Evolutionary conservation across 2,113 vertebrate species (phyloP).

Genomic region (Synchiropus splendidus): DNA sequence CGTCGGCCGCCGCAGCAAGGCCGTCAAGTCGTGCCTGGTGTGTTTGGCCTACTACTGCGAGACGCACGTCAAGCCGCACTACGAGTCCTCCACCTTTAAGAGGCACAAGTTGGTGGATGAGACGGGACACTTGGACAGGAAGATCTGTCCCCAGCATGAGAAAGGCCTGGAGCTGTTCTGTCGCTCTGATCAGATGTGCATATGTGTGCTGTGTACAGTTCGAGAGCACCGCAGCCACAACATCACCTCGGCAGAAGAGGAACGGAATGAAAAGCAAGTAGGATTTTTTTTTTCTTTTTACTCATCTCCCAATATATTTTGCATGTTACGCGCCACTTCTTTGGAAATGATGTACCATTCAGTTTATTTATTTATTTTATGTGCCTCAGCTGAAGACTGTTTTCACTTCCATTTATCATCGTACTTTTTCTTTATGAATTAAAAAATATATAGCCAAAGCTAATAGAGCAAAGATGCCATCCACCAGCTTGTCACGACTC

Average conservation of each 20-base stretch:
- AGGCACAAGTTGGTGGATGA: constrained; percentile 71
- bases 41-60: constrained; percentile 73
- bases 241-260: constrained; percentile 67
- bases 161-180: constrained; percentile 74
- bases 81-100: constrained; percentile 67
- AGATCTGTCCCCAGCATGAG: constrained; percentile 70
- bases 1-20: constrained; percentile 58
- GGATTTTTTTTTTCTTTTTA: neutral
- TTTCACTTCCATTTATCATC: too few species aligned
- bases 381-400: too few species aligned
- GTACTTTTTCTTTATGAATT: too few species aligned
- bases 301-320: too few species aligned
- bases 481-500: too few species aligned
- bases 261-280: constrained; percentile 67
- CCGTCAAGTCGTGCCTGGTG: constrained; percentile 67
- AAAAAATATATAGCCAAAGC: too few species aligned
- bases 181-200: constrained; percentile 50
- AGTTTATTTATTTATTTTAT: too few species aligned
- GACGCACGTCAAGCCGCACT: constrained; percentile 71
- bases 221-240: constrained; percentile 68
- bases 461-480: too few species aligned
- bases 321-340: too few species aligned
- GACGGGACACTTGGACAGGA: constrained; percentile 50
- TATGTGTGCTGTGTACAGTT: constrained; percentile 70
- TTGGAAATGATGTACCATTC: too few species aligned